Base-by-base conservation (phyloP, 2,888 invertebrate genomes). In the Acrobasis suavella region DNA sequence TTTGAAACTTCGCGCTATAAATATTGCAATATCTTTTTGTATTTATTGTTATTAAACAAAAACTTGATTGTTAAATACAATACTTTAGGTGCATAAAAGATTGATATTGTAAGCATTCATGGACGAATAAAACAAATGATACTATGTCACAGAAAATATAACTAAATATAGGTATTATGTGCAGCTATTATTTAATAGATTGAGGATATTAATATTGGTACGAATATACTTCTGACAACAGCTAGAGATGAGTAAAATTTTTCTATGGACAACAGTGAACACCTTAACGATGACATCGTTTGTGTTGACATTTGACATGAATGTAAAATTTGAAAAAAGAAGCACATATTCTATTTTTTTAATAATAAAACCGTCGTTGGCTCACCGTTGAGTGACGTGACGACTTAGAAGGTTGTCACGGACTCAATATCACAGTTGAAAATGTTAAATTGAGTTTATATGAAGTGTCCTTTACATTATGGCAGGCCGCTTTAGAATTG, bases 321-420 rank as follows among this genome's bases (percentile, higher is more conserved):
- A 77, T 72, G 72, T 82, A 76, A 84, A 82, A 76, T 81, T 71
- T 69, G 69, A 79, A 77, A 81, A 81, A 83, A 78, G 78, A 68
- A 69, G 65, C 70, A 69, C 73, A 2, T 22, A 74, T 76, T 74
- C 71, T 77, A 78, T 75, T 80, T 80, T 75, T 32, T 76, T 81
- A 76, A 69, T 69, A 71, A 70, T 76, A 80, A 81, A 83, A 85
- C 85, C 81, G 81, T 87, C 81, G 81, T 87, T 79, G 80, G 81
- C 72, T 89, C 90, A 89, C 87, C 88, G 84, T 86, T 89, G 89
- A 89, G 82, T 90, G 91, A 89, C 89, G 83, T 72, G 74, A 67
- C 77, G 51, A 51, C 51, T 51, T 51, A 72, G 74, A 75, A 76
- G 76, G 75, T 81, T 83, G 87, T 82, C 83, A 75, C 72, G 75